phyloP scores from a whole-genome alignment of 2,888 invertebrate genomes.

The Hydroisotoma schaefferi region DNA sequence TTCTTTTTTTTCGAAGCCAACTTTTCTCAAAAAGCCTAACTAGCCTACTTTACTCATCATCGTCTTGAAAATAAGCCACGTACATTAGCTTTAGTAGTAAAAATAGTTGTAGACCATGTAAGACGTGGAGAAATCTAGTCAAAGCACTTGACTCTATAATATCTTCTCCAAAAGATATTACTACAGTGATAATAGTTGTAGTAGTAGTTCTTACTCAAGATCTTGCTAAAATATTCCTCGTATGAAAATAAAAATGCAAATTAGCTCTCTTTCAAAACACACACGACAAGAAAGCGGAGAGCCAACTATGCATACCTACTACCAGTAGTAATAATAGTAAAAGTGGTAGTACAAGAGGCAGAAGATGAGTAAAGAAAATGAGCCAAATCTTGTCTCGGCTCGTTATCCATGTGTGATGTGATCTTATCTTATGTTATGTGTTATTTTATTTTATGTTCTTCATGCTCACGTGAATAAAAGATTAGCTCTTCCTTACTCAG shows the following conservation, averaged over 20 bases:
- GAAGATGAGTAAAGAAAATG: not conserved
- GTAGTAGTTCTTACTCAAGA: no score
- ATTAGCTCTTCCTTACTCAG: not conserved
- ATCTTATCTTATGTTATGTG: not conserved
- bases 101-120: no score
- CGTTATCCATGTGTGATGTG: slow-evolving; percentile 1
- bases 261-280: not conserved
- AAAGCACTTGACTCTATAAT: no score
- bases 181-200: no score
- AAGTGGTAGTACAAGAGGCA: not conserved
- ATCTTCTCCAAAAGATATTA: no score
- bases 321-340: not conserved
- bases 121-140: no score
- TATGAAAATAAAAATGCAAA: not conserved
- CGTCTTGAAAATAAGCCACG: no score
- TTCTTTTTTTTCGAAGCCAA: no score
- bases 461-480: not conserved
- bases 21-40: no score
- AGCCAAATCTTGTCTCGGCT: slow-evolving; percentile 1
- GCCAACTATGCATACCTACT: not conserved
- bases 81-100: no score
- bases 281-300: not conserved
- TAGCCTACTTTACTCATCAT: no score
- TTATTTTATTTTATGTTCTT: not conserved
- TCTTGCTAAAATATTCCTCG: not conserved